These are phyloP conservation scores for Hyposoter didymator DNA, from an alignment of 2,888 invertebrate genomes.

Conservation along the genomic window DNA sequence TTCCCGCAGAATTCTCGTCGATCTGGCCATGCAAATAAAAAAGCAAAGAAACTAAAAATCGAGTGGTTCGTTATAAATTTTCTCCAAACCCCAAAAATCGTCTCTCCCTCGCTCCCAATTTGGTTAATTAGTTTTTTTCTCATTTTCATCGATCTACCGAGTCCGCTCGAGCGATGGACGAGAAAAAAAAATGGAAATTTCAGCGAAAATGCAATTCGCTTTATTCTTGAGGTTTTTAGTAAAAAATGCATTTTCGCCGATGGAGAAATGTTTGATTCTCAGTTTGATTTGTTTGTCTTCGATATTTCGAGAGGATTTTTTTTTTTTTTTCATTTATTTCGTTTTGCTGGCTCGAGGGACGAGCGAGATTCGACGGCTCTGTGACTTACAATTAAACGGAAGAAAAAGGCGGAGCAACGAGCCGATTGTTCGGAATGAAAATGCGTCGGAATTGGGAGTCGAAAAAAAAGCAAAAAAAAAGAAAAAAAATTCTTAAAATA, in stretches of 20 bases:
- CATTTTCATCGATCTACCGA: neutral
- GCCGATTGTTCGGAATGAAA: neutral
- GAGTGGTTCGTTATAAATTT: neutral
- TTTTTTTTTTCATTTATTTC: constrained; percentile 52
- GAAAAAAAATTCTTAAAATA: neutral
- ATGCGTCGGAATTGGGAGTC: no score
- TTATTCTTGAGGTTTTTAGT: no score
- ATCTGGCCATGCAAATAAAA: neutral
- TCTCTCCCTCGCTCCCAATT: neutral
- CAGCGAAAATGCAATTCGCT: no score
- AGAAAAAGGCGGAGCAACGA: constrained; percentile 12
- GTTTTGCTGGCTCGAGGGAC: constrained; percentile 30
- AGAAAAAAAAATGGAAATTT: no score
- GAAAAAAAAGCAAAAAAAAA: no score
- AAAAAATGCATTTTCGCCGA: neutral
- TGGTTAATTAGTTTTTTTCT: constrained; percentile 10
- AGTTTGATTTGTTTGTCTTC: neutral
- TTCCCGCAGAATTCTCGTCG: neutral
- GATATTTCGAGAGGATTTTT: constrained; percentile 14
- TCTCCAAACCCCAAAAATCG: neutral
- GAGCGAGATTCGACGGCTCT: constrained; percentile 44
- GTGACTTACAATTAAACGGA: constrained; percentile 6
- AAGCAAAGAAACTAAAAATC: neutral
- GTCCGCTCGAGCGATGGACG: no score
- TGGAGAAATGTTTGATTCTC: no score